Conservation (phyloP, 2,888 invertebrate species). For the Bugula neritina region DNA sequence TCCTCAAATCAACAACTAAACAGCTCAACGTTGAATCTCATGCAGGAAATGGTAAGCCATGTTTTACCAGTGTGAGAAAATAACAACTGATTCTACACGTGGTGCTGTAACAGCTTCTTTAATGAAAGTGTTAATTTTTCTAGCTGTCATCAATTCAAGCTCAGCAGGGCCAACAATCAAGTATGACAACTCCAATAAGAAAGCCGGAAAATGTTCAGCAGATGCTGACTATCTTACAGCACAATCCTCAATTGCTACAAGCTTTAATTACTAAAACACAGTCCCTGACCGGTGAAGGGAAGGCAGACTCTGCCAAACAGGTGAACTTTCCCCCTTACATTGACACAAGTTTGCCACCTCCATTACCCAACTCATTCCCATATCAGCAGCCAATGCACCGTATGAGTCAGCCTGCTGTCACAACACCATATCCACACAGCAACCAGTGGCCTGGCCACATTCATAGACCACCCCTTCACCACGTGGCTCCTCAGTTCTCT, state of each 20-base stretch:
- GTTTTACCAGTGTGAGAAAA: not conserved
- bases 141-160: not conserved
- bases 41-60: not conserved
- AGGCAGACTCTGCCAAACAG: not conserved
- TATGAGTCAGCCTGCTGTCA: not conserved
- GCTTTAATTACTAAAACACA: not conserved
- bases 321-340: not conserved
- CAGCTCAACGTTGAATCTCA: not conserved
- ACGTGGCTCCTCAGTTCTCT: too few species aligned
- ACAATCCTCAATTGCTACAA: slow-evolving; percentile 9
- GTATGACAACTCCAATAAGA: not conserved
- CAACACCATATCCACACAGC: not conserved
- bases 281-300: not conserved
- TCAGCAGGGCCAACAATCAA: not conserved
- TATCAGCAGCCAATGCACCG: not conserved
- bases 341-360: slow-evolving; percentile 1
- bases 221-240: not conserved
- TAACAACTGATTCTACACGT: too few species aligned
- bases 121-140: too few species aligned
- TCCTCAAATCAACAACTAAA: not conserved
- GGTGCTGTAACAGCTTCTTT: too few species aligned
- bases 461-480: too few species aligned
- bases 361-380: not conserved
- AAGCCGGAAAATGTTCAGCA: not conserved
- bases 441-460: not conserved